Conservation (phyloP, 2,797 vertebrate genomes). For the Myotis planiceps region DNA sequence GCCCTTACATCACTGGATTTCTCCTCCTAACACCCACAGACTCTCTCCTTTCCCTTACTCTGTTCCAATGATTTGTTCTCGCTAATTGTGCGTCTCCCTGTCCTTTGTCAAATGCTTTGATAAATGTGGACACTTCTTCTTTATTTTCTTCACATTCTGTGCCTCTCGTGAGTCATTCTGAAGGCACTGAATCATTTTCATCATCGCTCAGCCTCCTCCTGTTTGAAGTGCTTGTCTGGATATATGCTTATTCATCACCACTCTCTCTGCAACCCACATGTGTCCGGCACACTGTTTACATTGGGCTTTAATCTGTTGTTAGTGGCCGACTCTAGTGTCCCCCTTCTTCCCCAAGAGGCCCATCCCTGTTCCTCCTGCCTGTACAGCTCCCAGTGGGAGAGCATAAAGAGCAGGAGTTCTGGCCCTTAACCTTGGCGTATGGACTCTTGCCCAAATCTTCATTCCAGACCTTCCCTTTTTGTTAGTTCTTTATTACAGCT, state of each 20-base stretch:
- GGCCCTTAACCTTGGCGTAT: background rate
- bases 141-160: constrained; percentile 68
- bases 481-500: background rate
- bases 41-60: background rate
- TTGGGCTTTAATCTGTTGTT: constrained; percentile 67
- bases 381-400: constrained; percentile 19
- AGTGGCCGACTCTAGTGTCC: constrained; percentile 48
- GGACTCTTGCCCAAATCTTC: constrained; percentile 38
- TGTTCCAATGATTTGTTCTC: constrained; percentile 54
- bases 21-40: background rate
- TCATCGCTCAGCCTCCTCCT: constrained; percentile 52
- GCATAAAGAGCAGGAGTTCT: background rate
- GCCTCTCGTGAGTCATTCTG: constrained; percentile 49
- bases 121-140: constrained; percentile 61
- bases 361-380: background rate
- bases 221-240: constrained; percentile 72
- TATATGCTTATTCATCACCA: constrained; percentile 64
- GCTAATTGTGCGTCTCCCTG: background rate
- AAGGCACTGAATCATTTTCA: constrained; percentile 64
- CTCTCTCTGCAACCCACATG: constrained; percentile 33
- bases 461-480: background rate
- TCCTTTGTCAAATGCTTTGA: constrained; percentile 56
- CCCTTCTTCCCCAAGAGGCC: constrained; percentile 1
- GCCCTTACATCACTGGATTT: background rate
- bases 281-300: constrained; percentile 65